Conservation (phyloP, 2,888 invertebrate genomes). For the Callyntrura guangdongensis region DNA sequence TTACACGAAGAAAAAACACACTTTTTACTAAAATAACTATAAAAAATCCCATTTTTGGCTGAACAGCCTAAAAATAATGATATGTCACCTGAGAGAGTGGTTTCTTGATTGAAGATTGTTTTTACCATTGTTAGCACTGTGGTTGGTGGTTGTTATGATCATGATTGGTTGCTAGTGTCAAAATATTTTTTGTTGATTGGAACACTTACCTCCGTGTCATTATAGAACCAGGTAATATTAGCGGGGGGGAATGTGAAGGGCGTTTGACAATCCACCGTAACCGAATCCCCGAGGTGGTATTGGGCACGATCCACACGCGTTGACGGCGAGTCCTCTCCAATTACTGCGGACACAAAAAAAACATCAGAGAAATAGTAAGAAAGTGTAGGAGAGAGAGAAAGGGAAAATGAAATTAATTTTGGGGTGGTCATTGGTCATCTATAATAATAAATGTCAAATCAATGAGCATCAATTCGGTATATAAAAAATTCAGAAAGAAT, state of each 20-base stretch:
- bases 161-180: not conserved
- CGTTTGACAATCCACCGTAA: constrained; percentile 80
- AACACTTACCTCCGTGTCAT: constrained; percentile 66
- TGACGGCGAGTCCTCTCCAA: constrained; percentile 82
- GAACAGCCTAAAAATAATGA: no score
- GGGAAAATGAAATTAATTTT: constrained; percentile 41
- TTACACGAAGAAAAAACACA: no score
- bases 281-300: constrained; percentile 83
- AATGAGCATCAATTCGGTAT: not conserved
- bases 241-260: constrained; percentile 81
- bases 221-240: constrained; percentile 82
- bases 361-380: not conserved
- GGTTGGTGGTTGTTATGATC: not conserved
- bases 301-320: constrained; percentile 81
- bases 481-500: not conserved
- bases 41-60: not conserved
- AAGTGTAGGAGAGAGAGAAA: not conserved
- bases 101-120: constrained; percentile 15
- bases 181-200: not conserved
- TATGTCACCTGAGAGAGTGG: not conserved
- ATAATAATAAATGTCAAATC: constrained; percentile 6
- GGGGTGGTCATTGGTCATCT: constrained; percentile 19
- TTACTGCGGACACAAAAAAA: constrained; percentile 79
- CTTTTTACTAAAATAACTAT: no score
- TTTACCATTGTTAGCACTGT: not conserved